Conservation (phyloP, 2,797 vertebrate species). For the Channallabes apus region DNA sequence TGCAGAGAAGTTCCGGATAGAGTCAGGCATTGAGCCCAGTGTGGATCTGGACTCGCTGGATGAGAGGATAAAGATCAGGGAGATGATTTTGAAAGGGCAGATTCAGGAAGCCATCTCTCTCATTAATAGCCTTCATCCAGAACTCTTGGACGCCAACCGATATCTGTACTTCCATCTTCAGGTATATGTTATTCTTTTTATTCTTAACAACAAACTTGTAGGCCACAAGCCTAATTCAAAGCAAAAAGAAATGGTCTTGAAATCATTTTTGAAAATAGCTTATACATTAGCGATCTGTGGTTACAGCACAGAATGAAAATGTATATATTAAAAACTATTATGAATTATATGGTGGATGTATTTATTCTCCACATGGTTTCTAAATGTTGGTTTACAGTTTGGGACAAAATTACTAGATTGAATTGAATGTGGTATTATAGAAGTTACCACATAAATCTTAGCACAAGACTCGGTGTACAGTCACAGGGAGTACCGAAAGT, state of each 20-base stretch:
- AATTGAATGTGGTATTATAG: neutral
- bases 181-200: constrained; percentile 65
- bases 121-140: constrained; percentile 94
- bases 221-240: neutral
- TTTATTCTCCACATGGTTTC: neutral
- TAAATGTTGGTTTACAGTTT: neutral
- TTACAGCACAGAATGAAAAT: neutral
- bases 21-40: constrained; percentile 95
- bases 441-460: neutral
- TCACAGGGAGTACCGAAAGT: too few species aligned
- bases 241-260: neutral
- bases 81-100: constrained; percentile 96
- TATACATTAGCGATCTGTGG: neutral
- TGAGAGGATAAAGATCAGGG: constrained; percentile 94
- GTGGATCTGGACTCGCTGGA: constrained; percentile 95
- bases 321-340: too few species aligned
- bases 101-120: constrained; percentile 94
- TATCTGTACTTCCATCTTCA: constrained; percentile 96
- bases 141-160: constrained; percentile 92
- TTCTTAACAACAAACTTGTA: neutral
- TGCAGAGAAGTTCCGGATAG: constrained; percentile 95
- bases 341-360: neutral
- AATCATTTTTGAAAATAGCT: neutral
- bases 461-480: too few species aligned
- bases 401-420: neutral